These are phyloP conservation scores for Oxygymnocypris stewartii DNA, from an alignment of 2,113 vertebrate genomes.

Conservation along the genomic window DNA sequence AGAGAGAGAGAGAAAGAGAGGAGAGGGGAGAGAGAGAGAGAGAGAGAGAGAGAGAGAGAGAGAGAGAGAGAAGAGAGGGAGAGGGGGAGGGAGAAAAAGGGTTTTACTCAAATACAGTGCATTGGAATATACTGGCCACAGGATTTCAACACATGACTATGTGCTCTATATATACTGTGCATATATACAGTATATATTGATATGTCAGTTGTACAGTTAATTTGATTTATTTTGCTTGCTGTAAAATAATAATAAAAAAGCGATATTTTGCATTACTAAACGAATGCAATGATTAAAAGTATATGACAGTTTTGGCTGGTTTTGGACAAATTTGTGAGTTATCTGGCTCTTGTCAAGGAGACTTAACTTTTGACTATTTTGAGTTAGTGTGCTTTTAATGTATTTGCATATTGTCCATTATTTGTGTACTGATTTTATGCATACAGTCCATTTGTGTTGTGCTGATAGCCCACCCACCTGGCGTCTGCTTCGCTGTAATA, in stretches of 20 bases:
- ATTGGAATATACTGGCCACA: background rate
- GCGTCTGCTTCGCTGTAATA: slow-evolving; percentile 89
- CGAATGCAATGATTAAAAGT: background rate
- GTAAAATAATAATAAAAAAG: background rate
- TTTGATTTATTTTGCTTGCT: background rate
- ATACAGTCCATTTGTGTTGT: slow-evolving; percentile 26
- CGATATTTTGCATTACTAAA: background rate
- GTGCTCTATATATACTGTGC: background rate
- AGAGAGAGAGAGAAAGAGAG: background rate
- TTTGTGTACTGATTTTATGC: slow-evolving; percentile 35
- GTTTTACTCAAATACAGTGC: background rate
- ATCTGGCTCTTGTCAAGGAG: background rate
- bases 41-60: background rate
- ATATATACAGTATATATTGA: background rate
- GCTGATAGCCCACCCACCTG: slow-evolving; percentile 71
- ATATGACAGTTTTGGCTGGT: background rate
- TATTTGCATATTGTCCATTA: background rate
- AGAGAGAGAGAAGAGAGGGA: background rate
- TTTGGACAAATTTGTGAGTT: background rate
- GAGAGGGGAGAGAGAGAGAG: background rate
- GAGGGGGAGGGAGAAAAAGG: background rate
- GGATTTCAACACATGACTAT: background rate
- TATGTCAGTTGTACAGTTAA: background rate
- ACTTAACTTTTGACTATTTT: background rate
- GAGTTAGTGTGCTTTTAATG: too few relatives aligned